Percentiles rank a stretch among this genome's conserved stretches.
Evolutionary conservation across 1,140 invertebrate genomes (phyloP).

Genomic region (Heliconius himera): DNA sequence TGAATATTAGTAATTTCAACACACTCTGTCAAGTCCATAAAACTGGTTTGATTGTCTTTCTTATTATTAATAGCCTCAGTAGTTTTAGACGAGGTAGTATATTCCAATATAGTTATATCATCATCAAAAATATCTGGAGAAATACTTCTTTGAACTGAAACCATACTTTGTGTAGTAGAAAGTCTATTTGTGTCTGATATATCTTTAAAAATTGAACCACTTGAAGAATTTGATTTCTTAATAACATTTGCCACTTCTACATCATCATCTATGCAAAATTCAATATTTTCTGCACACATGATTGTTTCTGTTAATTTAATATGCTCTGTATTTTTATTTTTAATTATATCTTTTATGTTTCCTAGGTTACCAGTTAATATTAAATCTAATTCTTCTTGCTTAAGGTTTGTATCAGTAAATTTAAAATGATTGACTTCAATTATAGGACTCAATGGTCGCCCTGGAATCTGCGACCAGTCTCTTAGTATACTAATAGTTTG

Average conservation of each 20-base stretch:
- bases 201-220: neutral
- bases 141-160: slow-evolving; percentile 48
- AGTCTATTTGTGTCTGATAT: neutral
- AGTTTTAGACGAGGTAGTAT: slow-evolving; percentile 13
- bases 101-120: slow-evolving; percentile 55
- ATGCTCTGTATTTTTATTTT: neutral
- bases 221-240: neutral
- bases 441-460: slow-evolving; percentile 69
- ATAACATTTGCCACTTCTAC: neutral
- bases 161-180: neutral
- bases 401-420: slow-evolving; percentile 59
- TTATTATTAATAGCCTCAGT: slow-evolving; percentile 28
- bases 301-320: neutral
- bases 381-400: slow-evolving; percentile 64
- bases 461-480: slow-evolving; percentile 76
- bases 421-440: slow-evolving; percentile 44
- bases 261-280: slow-evolving; percentile 1
- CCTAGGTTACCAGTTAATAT: slow-evolving; percentile 64
- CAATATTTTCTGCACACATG: neutral
- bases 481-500: slow-evolving; percentile 67
- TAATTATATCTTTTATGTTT: slow-evolving; percentile 49
- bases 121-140: slow-evolving; percentile 83
- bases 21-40: slow-evolving; percentile 70
- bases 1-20: slow-evolving; percentile 22
- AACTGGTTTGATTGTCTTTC: slow-evolving; percentile 42